Conservation (phyloP, 2,797 vertebrate genomes). For the Pseudocheirus occidentalis region DNA sequence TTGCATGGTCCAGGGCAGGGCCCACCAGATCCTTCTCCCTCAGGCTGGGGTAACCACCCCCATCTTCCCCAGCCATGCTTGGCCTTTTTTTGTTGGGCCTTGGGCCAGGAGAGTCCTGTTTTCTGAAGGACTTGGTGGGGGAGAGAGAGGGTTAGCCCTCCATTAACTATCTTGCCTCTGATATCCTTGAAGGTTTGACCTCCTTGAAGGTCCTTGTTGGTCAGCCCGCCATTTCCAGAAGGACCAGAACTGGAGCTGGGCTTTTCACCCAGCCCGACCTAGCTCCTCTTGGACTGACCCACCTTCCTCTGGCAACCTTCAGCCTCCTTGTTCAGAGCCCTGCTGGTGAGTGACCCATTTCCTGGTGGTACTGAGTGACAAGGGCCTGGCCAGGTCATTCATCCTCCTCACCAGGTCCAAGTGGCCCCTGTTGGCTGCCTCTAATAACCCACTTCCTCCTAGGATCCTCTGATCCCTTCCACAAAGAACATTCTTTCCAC, state of each 20-base stretch:
- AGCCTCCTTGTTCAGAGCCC: neutral
- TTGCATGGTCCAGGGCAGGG: neutral
- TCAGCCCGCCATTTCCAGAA: neutral
- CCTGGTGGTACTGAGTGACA: neutral
- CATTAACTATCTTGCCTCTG: neutral
- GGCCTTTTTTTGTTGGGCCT: neutral
- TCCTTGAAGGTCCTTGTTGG: neutral
- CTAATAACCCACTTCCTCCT: neutral
- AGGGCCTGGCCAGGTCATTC: neutral
- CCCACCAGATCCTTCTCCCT: neutral
- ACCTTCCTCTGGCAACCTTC: neutral
- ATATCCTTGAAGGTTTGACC: too few species aligned
- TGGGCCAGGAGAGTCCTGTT: neutral
- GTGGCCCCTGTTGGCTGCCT: too few species aligned
- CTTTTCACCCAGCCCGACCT: neutral
- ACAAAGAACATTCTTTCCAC: neutral
- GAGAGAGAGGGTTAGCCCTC: neutral
- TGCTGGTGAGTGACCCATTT: neutral
- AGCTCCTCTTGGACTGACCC: neutral
- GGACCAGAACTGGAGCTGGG: neutral
- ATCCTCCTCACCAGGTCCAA: neutral
- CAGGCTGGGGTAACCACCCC: neutral
- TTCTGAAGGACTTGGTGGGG: neutral
- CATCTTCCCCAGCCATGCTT: neutral
- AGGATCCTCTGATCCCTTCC: neutral